phyloP scores from a whole-genome alignment of 2,888 invertebrate species.

The Tachystola acroxantha region DNA sequence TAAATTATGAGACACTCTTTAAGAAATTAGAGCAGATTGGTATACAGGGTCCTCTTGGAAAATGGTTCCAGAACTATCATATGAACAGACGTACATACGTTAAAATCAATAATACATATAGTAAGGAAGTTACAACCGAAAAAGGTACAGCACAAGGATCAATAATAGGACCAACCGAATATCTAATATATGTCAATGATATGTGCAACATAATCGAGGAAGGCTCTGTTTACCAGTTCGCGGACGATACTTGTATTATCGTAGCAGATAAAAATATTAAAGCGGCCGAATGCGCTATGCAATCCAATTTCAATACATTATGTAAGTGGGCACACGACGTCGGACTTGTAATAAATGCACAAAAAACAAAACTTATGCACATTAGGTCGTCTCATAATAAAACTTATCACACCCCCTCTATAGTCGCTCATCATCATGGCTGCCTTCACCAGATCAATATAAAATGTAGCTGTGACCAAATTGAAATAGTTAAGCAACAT shows the following conservation, averaged over 20 bases:
- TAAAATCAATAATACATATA: background rate
- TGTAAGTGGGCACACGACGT: conserved; percentile 12
- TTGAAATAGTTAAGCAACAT: too few relatives aligned
- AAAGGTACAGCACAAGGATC: conserved; percentile 9
- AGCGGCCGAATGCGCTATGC: background rate
- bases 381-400: background rate
- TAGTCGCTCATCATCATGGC: background rate
- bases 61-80: background rate
- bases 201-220: conserved; percentile 8
- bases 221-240: conserved; percentile 11
- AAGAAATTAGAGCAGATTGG: conserved; percentile 13
- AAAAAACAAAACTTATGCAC: background rate
- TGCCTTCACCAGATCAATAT: background rate
- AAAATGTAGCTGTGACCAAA: too few relatives aligned
- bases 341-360: conserved; percentile 5
- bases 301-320: conserved; percentile 3
- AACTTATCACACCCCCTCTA: background rate
- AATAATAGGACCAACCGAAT: conserved; percentile 9
- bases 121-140: background rate
- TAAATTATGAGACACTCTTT: background rate
- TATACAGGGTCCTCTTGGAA: too few relatives aligned
- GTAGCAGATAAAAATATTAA: background rate
- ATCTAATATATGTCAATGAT: conserved; percentile 10
- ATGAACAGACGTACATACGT: background rate
- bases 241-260: conserved; percentile 3